Conservation (phyloP, 2,113 vertebrate species). For the Crotalus horridus region DNA sequence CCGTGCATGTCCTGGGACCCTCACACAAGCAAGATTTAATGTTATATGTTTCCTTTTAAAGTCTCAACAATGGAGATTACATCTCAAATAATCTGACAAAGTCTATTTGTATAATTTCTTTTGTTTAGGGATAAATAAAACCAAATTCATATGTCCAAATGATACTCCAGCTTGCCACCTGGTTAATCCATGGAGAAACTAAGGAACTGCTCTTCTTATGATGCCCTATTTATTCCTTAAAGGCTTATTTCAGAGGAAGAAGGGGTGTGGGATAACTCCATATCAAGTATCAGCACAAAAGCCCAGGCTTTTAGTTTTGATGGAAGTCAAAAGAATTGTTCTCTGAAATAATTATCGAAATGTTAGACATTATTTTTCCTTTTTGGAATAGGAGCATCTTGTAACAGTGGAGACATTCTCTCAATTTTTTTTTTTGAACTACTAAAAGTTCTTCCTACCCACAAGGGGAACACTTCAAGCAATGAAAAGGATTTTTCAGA, state of each 20-base stretch:
- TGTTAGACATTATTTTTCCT: slow-evolving; percentile 1
- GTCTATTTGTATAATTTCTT: not conserved
- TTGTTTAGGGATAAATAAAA: not conserved
- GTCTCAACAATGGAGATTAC: not conserved
- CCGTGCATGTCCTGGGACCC: too few relatives aligned
- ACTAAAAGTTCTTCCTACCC: not conserved
- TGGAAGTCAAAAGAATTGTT: not conserved
- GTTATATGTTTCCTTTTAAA: not conserved
- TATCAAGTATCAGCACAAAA: not conserved
- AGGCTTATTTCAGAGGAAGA: not conserved
- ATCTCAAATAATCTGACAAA: not conserved
- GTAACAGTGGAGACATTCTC: not conserved
- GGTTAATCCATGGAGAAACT: not conserved
- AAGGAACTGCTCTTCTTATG: not conserved
- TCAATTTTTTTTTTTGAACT: not conserved
- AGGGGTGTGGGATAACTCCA: not conserved
- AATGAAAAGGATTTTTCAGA: not conserved
- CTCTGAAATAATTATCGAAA: not conserved
- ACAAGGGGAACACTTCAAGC: not conserved
- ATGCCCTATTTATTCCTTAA: not conserved
- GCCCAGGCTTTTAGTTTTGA: not conserved
- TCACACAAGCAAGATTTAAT: not conserved
- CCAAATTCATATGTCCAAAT: not conserved
- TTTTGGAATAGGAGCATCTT: not conserved
- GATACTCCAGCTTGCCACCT: not conserved